phyloP scores from a whole-genome alignment of 2,797 vertebrate genomes.

The Sciurus vulgaris region DNA sequence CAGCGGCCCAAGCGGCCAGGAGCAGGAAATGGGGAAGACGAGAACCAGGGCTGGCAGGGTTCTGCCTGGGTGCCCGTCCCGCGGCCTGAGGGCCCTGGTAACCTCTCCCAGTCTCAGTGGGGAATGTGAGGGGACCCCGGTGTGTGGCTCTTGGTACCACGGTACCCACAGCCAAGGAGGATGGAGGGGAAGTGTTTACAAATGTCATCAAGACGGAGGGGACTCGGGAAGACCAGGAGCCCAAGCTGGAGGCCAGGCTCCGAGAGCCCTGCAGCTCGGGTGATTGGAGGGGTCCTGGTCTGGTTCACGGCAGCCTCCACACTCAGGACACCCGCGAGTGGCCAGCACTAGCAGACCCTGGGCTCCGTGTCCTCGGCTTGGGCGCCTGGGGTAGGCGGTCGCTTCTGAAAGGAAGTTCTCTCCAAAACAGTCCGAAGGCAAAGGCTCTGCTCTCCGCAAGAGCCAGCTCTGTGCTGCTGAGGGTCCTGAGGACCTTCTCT shows the following conservation, averaged over 20 bases:
- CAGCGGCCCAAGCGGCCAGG: not conserved
- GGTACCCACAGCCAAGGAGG: not conserved
- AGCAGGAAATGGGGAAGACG: not conserved
- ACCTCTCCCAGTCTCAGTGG: not conserved
- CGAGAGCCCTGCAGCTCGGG: not conserved
- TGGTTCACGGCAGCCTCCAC: not conserved
- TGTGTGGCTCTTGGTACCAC: accelerated
- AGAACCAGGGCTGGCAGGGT: not conserved
- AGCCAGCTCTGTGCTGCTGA: not conserved
- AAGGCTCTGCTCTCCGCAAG: not conserved
- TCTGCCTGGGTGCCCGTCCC: not conserved
- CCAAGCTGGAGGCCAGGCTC: not conserved
- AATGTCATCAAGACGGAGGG: accelerated
- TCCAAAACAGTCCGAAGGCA: not conserved
- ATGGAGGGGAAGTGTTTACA: not conserved
- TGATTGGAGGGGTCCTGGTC: not conserved
- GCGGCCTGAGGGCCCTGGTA: not conserved
- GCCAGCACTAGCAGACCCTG: not conserved
- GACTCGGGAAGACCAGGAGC: not conserved
- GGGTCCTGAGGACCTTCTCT: not conserved
- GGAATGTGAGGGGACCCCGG: too few species aligned
- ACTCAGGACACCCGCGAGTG: too few species aligned
- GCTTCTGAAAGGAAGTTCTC: not conserved
- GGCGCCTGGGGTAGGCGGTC: too few species aligned
- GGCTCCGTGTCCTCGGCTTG: not conserved